Base-by-base conservation (phyloP, 2,797 vertebrate species). In the Xiphorhynchus erythropygius region DNA sequence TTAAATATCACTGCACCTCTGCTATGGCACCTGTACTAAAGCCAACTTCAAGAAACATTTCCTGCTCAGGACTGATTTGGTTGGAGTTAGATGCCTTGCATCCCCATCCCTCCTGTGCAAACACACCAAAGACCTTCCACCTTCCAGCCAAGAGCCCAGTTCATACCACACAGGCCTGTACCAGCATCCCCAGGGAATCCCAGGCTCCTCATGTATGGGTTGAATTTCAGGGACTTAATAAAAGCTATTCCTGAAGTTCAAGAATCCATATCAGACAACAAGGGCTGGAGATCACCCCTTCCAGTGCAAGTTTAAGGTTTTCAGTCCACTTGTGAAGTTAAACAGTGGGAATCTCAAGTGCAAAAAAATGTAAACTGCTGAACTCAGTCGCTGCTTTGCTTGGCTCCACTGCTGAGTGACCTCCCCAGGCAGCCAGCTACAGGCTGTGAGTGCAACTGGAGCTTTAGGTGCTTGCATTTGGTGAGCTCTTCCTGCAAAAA, bases 171-270 rank as follows among this genome's bases (percentile, higher is more conserved):
- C 3, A 63, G 76, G 37, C 68, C 65, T 71, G 8, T 63, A 49
- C 67, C 56, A 77, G 65, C 35, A 22, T 7, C 27, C 60, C 46
- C 37, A n/a, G 84, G 87, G 85, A 90, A 79, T 80, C 90, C 59
- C 49, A 93, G 64, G 32, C 78, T 65, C 50, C 84, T 92, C 63
- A 89, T 57, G 64, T 50, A 64, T 1, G 4, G 71, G 47, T 24
- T 91, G 77, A 91, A 85, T 60, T 90, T 95, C 88, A 94, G 89
- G 69, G 89, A 63, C 3, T 32, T 47, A 42, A 41, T 60, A 84
- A 78, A 87, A 95, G 52, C 75, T 93, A 85, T 44, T 70, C 37
- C 74, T 90, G 73, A 94, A 77, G 83, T 91, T 94, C 52, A 91
- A 83, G 33, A 70, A 89, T 59, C 73, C 65, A 16, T 2, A 75